A percentile compares a stretch with the other conserved stretches of the same genome.
These are phyloP conservation scores for Villa cingulata DNA, from an alignment of 2,888 invertebrate species.

Conservation along the genomic window DNA sequence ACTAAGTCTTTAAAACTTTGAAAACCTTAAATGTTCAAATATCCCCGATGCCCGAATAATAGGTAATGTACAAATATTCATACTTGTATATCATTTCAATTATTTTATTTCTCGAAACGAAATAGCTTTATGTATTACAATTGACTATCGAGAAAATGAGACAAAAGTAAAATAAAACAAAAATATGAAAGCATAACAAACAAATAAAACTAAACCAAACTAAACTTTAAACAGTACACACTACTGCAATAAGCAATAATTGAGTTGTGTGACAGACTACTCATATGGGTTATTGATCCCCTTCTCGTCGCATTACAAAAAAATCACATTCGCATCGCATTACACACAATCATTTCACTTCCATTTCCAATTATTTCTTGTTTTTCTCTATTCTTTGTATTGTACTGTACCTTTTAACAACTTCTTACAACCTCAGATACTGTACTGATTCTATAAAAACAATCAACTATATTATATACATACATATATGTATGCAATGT, in stretches of 20 bases:
- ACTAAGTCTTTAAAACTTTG: no score
- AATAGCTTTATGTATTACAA: background rate
- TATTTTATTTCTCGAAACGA: background rate
- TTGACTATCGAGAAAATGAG: background rate
- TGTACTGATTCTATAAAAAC: no score
- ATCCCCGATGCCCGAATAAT: no score
- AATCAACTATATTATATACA: no score
- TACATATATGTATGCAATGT: no score
- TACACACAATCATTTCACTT: background rate
- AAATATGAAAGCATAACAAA: slow-evolving; percentile 10
- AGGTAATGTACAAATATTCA: no score
- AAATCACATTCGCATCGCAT: background rate
- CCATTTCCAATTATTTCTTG: background rate
- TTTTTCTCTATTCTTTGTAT: no score
- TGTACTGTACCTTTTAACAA: no score
- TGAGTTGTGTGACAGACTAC: slow-evolving; percentile 7
- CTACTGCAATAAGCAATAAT: background rate
- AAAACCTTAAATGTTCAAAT: no score
- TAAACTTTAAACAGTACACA: no score
- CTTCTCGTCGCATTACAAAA: background rate
- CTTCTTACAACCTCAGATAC: no score
- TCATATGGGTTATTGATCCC: background rate
- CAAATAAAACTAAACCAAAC: slow-evolving; percentile 3
- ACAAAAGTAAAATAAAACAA: slow-evolving; percentile 1
- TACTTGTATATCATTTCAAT: no score